These are phyloP conservation scores for Eremobia ochroleuca DNA, from an alignment of 2,888 invertebrate species.

Conservation along the genomic window DNA sequence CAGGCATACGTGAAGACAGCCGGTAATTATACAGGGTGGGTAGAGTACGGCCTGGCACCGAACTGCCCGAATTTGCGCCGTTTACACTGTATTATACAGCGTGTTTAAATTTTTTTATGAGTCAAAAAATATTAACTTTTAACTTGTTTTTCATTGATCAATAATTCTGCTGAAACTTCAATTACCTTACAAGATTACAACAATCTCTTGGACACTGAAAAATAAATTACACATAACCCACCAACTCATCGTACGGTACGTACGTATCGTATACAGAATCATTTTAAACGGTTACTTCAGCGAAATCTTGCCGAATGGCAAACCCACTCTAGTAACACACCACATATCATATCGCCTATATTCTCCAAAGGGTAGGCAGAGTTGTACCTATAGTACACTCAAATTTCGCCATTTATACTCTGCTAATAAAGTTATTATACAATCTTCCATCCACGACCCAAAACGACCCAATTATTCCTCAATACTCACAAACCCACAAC, in stretches of 20 bases:
- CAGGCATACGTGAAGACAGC: constrained; percentile 83
- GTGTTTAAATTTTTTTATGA: constrained; percentile 60
- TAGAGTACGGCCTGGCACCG: constrained; percentile 86
- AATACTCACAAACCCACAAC: constrained; percentile 46
- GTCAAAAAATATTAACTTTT: background rate
- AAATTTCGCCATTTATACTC: background rate
- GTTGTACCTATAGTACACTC: background rate
- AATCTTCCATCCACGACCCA: constrained; percentile 3
- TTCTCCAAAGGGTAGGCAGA: background rate
- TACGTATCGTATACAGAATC: no score
- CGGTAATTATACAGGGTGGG: constrained; percentile 86
- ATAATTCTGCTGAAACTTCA: background rate
- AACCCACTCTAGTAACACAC: background rate
- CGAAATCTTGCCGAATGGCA: background rate
- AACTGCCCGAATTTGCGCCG: constrained; percentile 86
- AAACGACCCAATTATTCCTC: constrained; percentile 34
- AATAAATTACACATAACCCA: background rate
- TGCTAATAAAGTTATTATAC: constrained; percentile 29
- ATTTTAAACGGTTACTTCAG: background rate
- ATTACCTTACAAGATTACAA: background rate
- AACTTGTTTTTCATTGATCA: background rate
- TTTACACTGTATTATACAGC: constrained; percentile 74
- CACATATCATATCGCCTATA: background rate
- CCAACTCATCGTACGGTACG: no score
- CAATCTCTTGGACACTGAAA: background rate